A percentile compares a stretch with the other conserved stretches of the same genome.
These are phyloP conservation scores for Folsomia manolachei DNA, from an alignment of 2,888 invertebrate species.

Conservation along the genomic window DNA sequence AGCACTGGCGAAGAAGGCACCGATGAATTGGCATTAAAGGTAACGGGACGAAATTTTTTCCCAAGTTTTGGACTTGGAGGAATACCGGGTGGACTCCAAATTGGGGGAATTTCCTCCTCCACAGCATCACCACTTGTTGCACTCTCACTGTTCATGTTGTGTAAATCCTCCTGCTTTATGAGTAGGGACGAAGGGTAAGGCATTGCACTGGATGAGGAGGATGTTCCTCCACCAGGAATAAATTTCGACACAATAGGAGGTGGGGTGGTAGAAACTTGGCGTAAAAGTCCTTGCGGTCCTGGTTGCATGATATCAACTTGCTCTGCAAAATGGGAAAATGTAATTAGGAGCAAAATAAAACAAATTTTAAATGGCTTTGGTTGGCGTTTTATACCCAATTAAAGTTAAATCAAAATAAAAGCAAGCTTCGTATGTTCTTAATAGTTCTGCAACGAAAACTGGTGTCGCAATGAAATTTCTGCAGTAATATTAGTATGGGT, in stretches of 20 bases:
- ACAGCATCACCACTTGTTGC: neutral
- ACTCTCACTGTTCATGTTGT: neutral
- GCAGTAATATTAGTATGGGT: too few species aligned
- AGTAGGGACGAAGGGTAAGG: neutral
- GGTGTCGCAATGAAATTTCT: too few species aligned
- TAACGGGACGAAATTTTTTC: constrained; percentile 77
- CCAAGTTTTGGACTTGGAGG: constrained; percentile 71
- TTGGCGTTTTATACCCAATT: too few species aligned
- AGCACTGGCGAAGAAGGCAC: constrained; percentile 63
- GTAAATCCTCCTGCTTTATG: neutral
- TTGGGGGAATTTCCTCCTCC: constrained; percentile 58
- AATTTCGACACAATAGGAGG: too few species aligned
- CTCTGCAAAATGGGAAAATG: neutral
- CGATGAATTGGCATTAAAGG: constrained; percentile 62
- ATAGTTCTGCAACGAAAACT: too few species aligned
- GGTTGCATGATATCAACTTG: neutral
- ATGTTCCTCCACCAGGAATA: too few species aligned
- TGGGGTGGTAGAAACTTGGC: neutral
- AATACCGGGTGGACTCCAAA: constrained; percentile 72
- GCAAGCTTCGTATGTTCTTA: too few species aligned
- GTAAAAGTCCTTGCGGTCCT: neutral
- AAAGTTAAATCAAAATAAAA: too few species aligned
- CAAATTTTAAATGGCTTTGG: too few species aligned
- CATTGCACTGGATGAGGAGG: neutral
- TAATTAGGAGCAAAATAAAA: too few species aligned